Conservation (phyloP, 1,140 invertebrate species). For the Papilio helenus region DNA sequence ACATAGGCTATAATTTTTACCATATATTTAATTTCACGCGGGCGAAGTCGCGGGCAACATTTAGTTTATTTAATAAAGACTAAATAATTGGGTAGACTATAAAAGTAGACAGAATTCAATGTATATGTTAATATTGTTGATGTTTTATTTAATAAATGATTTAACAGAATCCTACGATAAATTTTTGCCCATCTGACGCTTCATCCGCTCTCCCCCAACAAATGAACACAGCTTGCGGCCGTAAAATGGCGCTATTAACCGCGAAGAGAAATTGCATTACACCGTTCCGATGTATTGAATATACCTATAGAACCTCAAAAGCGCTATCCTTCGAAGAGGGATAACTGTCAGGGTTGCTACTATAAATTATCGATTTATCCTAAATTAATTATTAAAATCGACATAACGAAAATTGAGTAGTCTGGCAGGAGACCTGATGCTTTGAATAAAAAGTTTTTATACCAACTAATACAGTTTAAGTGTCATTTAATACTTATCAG, state of each 20-base stretch:
- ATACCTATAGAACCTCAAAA: slow-evolving; percentile 45
- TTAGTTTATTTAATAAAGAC: neutral
- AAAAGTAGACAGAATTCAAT: neutral
- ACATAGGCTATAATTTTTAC: too few relatives aligned
- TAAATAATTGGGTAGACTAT: neutral
- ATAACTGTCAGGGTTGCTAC: neutral
- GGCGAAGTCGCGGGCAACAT: too few relatives aligned
- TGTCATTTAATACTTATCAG: too few relatives aligned
- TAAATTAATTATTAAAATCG: neutral
- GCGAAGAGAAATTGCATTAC: slow-evolving; percentile 59
- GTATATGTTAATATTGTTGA: neutral
- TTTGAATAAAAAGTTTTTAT: neutral
- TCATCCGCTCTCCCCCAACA: slow-evolving; percentile 20
- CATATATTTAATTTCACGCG: too few relatives aligned
- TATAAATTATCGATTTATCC: neutral
- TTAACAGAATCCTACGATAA: neutral
- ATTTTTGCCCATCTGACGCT: neutral
- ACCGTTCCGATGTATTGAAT: slow-evolving; percentile 57
- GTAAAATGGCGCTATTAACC: slow-evolving; percentile 61
- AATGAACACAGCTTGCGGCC: slow-evolving; percentile 65
- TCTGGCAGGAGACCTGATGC: neutral
- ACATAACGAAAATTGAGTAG: neutral
- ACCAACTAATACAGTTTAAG: neutral
- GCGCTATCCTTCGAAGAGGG: slow-evolving; percentile 32
- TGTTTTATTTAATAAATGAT: neutral